phyloP scores from a whole-genome alignment of 2,113 vertebrate species.

The Oncorhynchus gorbuscha region DNA sequence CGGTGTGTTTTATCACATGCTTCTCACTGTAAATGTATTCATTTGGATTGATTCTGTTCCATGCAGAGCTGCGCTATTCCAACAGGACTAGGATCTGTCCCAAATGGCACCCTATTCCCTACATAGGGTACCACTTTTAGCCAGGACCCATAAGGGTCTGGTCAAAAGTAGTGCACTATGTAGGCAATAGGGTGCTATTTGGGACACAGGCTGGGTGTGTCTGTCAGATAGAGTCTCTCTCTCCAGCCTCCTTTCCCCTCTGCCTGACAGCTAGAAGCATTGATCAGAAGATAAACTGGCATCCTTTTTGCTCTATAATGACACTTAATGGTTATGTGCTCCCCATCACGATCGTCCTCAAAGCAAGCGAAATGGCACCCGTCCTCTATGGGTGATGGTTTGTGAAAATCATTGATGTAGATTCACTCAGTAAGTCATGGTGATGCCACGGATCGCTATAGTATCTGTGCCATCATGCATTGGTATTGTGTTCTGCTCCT shows the following conservation, averaged over 20 bases:
- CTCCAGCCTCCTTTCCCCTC: neutral
- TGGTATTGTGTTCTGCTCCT: neutral
- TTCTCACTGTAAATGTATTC: constrained; percentile 33
- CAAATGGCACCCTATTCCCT: no score
- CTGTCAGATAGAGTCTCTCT: no score
- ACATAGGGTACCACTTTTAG: no score
- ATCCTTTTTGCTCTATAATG: constrained; percentile 88
- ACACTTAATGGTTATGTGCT: constrained; percentile 88
- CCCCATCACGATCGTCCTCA: constrained; percentile 84
- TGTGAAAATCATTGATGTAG: neutral
- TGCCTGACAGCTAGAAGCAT: constrained; percentile 80
- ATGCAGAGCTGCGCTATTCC: neutral
- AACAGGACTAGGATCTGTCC: neutral
- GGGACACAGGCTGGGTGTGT: neutral
- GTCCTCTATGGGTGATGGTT: no score
- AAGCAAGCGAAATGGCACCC: neutral
- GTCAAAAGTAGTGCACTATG: no score
- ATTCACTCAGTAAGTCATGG: neutral
- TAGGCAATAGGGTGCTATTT: no score
- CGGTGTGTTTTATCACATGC: neutral
- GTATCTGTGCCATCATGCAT: neutral
- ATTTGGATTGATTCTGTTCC: constrained; percentile 7
- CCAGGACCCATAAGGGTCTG: no score
- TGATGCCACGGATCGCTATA: neutral
- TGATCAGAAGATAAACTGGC: constrained; percentile 88